These are phyloP conservation scores for Psammodynastes pulverulentus DNA, from an alignment of 2,113 vertebrate genomes.

Conservation along the genomic window DNA sequence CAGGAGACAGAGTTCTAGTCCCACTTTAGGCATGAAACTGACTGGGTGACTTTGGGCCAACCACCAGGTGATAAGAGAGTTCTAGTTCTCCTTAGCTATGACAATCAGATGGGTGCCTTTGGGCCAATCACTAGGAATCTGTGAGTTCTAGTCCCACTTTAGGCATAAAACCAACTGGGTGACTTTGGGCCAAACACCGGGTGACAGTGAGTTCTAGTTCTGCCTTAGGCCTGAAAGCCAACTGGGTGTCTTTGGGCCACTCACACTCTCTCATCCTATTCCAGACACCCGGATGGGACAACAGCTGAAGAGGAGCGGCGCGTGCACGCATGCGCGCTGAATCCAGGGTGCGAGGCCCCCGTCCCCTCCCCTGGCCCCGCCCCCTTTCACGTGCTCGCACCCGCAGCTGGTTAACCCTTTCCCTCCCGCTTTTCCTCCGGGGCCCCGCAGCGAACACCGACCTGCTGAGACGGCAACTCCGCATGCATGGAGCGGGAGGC, in stretches of 20 bases:
- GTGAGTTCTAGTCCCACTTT: too few species aligned
- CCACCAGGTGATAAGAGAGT: accelerated
- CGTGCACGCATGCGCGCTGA: not conserved
- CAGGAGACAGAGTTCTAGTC: too few species aligned
- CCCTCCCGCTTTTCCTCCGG: not conserved
- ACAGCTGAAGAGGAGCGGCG: not conserved
- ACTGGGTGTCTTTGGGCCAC: too few species aligned
- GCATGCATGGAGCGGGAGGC: slow-evolving; percentile 85
- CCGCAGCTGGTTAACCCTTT: not conserved
- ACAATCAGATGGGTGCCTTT: not conserved
- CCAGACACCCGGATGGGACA: not conserved
- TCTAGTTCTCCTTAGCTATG: not conserved
- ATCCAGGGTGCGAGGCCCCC: not conserved
- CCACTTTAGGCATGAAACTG: accelerated
- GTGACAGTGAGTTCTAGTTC: too few species aligned
- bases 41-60: not conserved
- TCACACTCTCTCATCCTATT: not conserved
- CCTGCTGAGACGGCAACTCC: slow-evolving; percentile 94
- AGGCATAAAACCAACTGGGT: not conserved
- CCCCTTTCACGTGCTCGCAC: not conserved
- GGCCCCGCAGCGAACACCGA: slow-evolving; percentile 39
- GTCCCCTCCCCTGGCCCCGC: not conserved
- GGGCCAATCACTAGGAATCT: too few species aligned
- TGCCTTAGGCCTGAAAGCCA: too few species aligned
- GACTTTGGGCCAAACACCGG: not conserved